Evolutionary conservation across 1,140 invertebrate species (phyloP).

Genomic region (Ostrea denselamellosa): DNA sequence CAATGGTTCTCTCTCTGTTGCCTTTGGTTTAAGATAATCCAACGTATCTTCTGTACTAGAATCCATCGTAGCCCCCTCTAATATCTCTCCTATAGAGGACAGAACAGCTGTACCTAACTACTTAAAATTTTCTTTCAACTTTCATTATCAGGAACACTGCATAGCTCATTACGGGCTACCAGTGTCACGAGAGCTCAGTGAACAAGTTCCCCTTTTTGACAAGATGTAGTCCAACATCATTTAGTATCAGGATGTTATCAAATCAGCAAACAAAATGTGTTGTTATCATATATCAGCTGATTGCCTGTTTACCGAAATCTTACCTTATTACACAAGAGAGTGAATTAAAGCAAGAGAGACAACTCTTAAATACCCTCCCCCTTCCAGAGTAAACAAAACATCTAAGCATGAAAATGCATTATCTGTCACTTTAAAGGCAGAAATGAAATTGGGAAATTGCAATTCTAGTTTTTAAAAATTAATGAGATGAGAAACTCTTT

Average conservation of each 20-base stretch:
- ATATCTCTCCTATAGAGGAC: not conserved
- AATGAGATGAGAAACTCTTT: no score
- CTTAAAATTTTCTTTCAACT: not conserved
- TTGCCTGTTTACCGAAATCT: not conserved
- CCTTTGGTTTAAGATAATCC: conserved; percentile 4
- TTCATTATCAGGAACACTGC: no score
- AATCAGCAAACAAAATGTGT: not conserved
- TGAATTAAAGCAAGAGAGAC: not conserved
- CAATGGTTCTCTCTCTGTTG: not conserved
- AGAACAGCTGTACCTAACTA: not conserved
- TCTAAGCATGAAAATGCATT: no score
- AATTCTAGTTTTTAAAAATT: no score
- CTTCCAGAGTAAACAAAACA: no score
- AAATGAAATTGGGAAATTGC: no score
- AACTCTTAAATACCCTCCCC: not conserved
- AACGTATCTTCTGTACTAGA: conserved; percentile 27
- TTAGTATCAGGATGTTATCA: not conserved
- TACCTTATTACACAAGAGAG: not conserved
- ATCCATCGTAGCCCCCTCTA: not conserved
- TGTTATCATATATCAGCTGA: conserved; percentile 20
- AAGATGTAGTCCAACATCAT: not conserved
- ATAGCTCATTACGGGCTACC: not conserved
- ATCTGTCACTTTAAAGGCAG: no score
- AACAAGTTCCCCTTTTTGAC: not conserved
- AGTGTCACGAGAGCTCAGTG: not conserved